Conservation (phyloP, 2,113 vertebrate species). For the Aphelocoma coerulescens region DNA sequence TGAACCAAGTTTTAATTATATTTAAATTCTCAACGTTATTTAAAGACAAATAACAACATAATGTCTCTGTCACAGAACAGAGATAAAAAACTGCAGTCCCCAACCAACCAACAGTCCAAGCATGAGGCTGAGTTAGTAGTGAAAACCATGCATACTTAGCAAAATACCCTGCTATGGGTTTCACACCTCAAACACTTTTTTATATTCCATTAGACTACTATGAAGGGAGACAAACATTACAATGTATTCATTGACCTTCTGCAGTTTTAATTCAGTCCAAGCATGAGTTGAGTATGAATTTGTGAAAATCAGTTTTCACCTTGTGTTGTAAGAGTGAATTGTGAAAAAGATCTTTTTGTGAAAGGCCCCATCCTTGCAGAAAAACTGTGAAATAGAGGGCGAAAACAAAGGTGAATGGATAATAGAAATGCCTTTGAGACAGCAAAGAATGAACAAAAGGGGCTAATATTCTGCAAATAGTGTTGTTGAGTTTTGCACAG, state of each 20-base stretch:
- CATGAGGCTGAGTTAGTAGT: not conserved
- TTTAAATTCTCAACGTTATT: not conserved
- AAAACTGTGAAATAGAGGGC: not conserved
- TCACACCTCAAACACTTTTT: not conserved
- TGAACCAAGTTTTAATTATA: not conserved
- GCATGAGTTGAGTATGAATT: not conserved
- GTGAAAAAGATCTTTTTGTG: not conserved
- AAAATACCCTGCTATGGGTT: not conserved
- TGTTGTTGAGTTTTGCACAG: not conserved
- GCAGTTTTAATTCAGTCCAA: not conserved
- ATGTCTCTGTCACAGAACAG: not conserved
- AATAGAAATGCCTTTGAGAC: not conserved
- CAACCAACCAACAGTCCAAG: not conserved
- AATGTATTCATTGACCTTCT: not conserved
- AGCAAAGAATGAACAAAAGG: not conserved
- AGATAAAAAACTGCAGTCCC: not conserved
- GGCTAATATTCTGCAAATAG: not conserved
- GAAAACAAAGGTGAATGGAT: not conserved
- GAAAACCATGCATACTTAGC: not conserved
- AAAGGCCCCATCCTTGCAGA: not conserved
- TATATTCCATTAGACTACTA: not conserved
- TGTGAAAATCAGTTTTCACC: not conserved
- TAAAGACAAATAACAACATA: not conserved
- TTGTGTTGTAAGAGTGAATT: not conserved
- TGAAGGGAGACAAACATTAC: not conserved